phyloP scores from a whole-genome alignment of 1,140 invertebrate genomes.

The Vollenhovia emeryi region DNA sequence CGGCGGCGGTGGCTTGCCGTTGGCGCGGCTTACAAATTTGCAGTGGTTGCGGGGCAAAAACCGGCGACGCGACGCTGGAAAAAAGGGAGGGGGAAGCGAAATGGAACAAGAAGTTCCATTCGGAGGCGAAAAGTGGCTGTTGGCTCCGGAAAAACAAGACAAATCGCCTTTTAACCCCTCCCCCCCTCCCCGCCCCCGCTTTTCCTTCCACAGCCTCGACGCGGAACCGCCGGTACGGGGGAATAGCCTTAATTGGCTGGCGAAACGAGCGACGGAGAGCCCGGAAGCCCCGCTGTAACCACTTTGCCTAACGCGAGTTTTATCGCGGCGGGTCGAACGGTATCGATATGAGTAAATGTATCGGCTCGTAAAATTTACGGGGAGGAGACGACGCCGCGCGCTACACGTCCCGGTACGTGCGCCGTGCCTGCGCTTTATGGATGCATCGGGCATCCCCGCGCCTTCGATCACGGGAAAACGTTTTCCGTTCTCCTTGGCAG shows the following conservation, averaged over 20 bases:
- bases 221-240: conserved; percentile 4
- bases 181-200: neutral
- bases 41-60: conserved; percentile 64
- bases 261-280: conserved; percentile 69
- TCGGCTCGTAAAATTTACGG: conserved; percentile 78
- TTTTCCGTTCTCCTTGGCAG: neutral
- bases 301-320: conserved; percentile 81
- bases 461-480: conserved; percentile 47
- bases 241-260: conserved; percentile 77
- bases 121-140: conserved; percentile 43
- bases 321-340: conserved; percentile 67
- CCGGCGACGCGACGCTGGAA: neutral
- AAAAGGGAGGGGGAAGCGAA: conserved; percentile 41
- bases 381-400: conserved; percentile 58
- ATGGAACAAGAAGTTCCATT: conserved; percentile 29
- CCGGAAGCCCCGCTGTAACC: conserved; percentile 75
- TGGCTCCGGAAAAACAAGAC: conserved; percentile 71
- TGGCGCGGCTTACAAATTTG: conserved; percentile 65
- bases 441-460: conserved; percentile 63
- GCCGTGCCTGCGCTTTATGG: conserved; percentile 77
- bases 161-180: conserved; percentile 78
- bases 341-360: conserved; percentile 72
- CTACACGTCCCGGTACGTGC: too few relatives aligned
- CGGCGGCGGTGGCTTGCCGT: neutral
- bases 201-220: too few relatives aligned